Evolutionary conservation across 2,113 vertebrate genomes (phyloP).

Genomic region (Mesitornis unicolor): DNA sequence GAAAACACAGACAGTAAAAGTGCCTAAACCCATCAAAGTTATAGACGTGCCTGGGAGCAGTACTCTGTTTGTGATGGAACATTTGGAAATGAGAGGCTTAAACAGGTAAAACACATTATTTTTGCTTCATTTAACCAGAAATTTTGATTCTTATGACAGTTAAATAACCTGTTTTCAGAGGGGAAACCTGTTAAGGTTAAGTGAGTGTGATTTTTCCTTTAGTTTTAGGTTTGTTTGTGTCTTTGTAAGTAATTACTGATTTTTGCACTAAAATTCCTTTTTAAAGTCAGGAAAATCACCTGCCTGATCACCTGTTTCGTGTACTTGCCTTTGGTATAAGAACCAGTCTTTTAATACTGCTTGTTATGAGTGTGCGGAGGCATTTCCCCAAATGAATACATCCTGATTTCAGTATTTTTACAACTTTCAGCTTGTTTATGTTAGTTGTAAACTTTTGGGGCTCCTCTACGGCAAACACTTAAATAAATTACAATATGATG

Average conservation of each 20-base stretch:
- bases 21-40: slow-evolving; percentile 87
- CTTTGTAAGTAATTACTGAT: neutral
- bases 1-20: slow-evolving; percentile 81
- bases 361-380: neutral
- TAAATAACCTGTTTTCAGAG: neutral
- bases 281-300: neutral
- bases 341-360: neutral
- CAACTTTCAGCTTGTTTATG: neutral
- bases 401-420: neutral
- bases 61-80: slow-evolving; percentile 88
- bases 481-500: neutral
- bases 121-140: neutral
- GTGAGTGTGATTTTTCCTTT: neutral
- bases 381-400: neutral
- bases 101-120: slow-evolving; percentile 75
- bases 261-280: neutral
- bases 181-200: neutral
- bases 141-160: neutral
- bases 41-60: slow-evolving; percentile 78
- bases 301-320: neutral
- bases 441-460: neutral
- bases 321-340: neutral
- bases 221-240: neutral
- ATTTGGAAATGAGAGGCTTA: slow-evolving; percentile 87
- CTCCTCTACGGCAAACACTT: neutral